Conservation (phyloP, 2,797 vertebrate genomes). For the Dicrostonyx torquatus region DNA sequence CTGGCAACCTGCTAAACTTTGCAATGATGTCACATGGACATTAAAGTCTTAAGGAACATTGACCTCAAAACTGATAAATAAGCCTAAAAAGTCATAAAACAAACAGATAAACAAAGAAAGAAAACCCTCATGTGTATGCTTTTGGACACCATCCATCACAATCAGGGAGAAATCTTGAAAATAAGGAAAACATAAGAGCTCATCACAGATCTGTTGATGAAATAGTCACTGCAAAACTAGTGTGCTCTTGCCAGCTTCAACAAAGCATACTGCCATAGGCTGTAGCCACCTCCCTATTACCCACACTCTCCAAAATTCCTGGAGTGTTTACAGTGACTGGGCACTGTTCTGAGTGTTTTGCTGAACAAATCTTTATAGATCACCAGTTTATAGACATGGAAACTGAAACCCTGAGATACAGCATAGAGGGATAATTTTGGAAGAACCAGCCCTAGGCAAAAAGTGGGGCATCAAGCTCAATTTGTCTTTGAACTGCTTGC, state of each 20-base stretch:
- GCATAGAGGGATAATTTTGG: neutral
- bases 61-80: conserved; percentile 7
- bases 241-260: neutral
- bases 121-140: neutral
- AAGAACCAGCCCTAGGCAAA: conserved; percentile 27
- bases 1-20: neutral
- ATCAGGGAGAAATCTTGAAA: neutral
- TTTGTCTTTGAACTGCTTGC: conserved; percentile 23
- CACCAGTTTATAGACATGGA: conserved; percentile 52
- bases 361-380: neutral
- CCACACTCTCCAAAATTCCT: neutral
- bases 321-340: conserved; percentile 3
- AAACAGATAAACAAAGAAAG: neutral
- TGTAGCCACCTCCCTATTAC: neutral
- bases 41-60: neutral
- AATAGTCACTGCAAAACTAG: neutral
- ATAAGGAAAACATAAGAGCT: neutral
- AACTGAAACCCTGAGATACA: conserved; percentile 13
- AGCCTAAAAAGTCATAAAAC: conserved; percentile 1
- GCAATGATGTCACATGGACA: neutral
- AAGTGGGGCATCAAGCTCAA: neutral
- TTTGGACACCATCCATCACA: neutral
- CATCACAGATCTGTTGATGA: neutral
- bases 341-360: conserved; percentile 3
- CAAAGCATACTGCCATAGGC: neutral